phyloP scores from a whole-genome alignment of 2,888 invertebrate genomes.

The Zootermopsis nevadensis region DNA sequence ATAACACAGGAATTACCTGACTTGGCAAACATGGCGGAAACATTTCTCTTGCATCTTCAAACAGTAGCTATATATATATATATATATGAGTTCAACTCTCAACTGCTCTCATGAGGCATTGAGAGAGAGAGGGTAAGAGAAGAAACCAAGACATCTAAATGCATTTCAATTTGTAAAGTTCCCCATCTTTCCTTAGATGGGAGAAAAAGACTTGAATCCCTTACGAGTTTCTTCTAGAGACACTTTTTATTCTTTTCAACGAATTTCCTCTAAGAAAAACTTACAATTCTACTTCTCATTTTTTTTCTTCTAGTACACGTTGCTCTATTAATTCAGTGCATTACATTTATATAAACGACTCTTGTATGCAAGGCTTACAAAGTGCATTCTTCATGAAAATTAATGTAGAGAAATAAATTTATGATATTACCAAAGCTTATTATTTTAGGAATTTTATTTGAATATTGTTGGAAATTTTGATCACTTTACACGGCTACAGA shows the following conservation, averaged over 20 bases:
- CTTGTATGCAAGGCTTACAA: no score
- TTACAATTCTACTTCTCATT: not conserved
- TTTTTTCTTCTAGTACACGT: not conserved
- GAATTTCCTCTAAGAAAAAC: no score
- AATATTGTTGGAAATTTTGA: no score
- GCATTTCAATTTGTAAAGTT: constrained; percentile 40
- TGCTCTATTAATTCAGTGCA: not conserved
- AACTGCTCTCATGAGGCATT: not conserved
- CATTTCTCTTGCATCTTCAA: not conserved
- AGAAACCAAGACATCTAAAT: constrained; percentile 28
- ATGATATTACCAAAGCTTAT: no score
- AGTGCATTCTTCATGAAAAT: no score
- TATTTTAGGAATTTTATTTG: no score
- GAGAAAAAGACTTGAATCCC: not conserved
- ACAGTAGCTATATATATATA: not conserved
- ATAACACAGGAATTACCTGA: not conserved
- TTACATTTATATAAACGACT: not conserved
- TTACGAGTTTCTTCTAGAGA: not conserved
- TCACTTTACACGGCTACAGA: no score
- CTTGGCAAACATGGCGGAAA: not conserved
- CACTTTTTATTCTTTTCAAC: no score
- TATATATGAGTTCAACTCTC: not conserved
- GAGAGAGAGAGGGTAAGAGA: not conserved
- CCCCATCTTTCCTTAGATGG: constrained; percentile 16
- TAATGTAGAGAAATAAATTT: no score